These are phyloP conservation scores for Protobothrops mucrosquamatus DNA, from an alignment of 2,113 vertebrate genomes.

Conservation along the genomic window DNA sequence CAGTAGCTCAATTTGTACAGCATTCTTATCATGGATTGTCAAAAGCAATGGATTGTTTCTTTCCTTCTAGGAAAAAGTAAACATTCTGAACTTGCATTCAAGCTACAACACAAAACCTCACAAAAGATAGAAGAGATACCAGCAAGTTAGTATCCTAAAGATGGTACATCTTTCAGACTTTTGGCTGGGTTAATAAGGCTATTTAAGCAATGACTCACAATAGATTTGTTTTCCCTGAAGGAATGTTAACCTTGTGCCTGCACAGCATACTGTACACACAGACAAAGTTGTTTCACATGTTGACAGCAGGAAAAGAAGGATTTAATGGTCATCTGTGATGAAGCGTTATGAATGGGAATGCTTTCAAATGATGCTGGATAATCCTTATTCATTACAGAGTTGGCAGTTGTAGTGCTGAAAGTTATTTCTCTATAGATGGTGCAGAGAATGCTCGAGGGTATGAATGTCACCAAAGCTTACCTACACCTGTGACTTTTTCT, in stretches of 20 bases:
- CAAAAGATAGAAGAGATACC: background rate
- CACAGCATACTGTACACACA: background rate
- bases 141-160: constrained; percentile 26
- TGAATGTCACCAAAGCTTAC: constrained; percentile 24
- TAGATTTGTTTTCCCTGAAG: background rate
- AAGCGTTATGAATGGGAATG: constrained; percentile 42
- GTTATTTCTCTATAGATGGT: constrained; percentile 22
- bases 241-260: constrained; percentile 33
- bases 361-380: constrained; percentile 43
- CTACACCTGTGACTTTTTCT: background rate
- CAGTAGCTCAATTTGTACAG: background rate
- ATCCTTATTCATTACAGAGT: constrained; percentile 1
- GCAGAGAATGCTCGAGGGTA: background rate
- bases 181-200: background rate
- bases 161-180: constrained; percentile 6
- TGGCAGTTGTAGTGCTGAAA: background rate
- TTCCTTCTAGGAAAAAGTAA: background rate
- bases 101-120: background rate
- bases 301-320: constrained; percentile 54
- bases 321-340: constrained; percentile 36
- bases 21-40: background rate
- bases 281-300: background rate
- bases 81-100: background rate
- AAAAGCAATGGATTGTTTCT: constrained; percentile 18
- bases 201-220: constrained; percentile 18